Evolutionary conservation across 2,888 invertebrate genomes (phyloP), one percentile per base, ranked within the genome.

Genomic region (Pegoplata infirma): DNA sequence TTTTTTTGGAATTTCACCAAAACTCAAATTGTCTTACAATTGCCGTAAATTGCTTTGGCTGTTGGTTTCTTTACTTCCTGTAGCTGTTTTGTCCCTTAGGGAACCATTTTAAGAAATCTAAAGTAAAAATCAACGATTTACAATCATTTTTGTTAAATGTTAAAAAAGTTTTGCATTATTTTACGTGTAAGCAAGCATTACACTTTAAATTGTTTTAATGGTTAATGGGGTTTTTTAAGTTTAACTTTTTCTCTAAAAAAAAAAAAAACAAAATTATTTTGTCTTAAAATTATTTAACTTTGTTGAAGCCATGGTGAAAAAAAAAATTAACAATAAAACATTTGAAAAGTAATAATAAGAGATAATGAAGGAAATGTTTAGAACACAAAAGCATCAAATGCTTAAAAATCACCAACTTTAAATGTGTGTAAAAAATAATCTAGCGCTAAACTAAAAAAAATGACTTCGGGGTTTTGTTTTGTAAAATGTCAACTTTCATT

Each of bases 121-220:
- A 80, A 81, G 75, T 80, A 69, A 82, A n/a, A 81, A 82, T 82
- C 85, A 87, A 85, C 88, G 86, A 86, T 87, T 87, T 87, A 87
- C 85, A 86, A 78, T 78, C 74, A 77, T 80, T 76, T 80, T 71
- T 61, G 4, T 36, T 76, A 75, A 80, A 80, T 78, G 78, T 69
- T 63, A 80, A 83, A n/a, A n/a, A 83, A 83, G 81, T 83, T 83
- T 82, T 78, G 72, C 81, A 82, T 81, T 81, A 82, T 82, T 87
- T 87, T 87, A 79, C 76, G 76, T 75, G 66, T 79, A 71, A 76
- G 71, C 75, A 63, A 79, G 56, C 85, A 85, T 88, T 87, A 86
- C 86, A 86, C 86, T 88, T 88, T 88, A 88, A 88, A 88, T 88
- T 87, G 88, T 88, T 88, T 88, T 88, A 88, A 88, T 88, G 87